Conservation (phyloP, 92 coral and sea anemone genomes). For the Siderastrea siderea region DNA sequence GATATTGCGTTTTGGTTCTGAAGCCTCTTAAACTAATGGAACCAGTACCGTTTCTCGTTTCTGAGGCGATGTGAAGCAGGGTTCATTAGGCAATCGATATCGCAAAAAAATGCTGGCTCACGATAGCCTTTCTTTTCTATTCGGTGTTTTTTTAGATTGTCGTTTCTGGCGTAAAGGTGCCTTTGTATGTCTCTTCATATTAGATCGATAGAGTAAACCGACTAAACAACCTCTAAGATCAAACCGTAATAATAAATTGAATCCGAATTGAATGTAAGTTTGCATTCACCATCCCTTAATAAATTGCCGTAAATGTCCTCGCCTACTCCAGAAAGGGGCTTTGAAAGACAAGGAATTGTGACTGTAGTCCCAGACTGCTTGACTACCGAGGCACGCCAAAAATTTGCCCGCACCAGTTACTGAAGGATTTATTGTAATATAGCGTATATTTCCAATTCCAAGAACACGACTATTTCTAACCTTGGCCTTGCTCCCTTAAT, state of each 20-base stretch:
- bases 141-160: background rate
- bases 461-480: background rate
- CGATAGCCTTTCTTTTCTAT: background rate
- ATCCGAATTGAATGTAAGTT: background rate
- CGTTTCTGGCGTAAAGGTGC: background rate
- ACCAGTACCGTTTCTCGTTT: conserved; percentile 44
- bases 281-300: background rate
- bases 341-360: background rate
- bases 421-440: background rate
- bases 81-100: conserved; percentile 50
- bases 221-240: background rate
- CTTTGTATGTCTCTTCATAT: background rate
- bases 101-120: conserved; percentile 37
- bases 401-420: background rate
- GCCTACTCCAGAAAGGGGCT: background rate
- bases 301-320: background rate
- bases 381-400: background rate
- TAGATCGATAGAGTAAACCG: background rate
- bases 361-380: background rate
- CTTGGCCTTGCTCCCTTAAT: background rate
- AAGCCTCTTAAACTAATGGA: conserved; percentile 51
- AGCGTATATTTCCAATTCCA: background rate
- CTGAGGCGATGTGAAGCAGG: conserved; percentile 34
- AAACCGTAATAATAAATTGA: background rate
- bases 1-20: conserved; percentile 26